A percentile compares a stretch with the other conserved stretches of the same genome.
Evolutionary conservation across 2,888 invertebrate genomes (phyloP).

Genomic region (Ormyrus nitidulus): DNA sequence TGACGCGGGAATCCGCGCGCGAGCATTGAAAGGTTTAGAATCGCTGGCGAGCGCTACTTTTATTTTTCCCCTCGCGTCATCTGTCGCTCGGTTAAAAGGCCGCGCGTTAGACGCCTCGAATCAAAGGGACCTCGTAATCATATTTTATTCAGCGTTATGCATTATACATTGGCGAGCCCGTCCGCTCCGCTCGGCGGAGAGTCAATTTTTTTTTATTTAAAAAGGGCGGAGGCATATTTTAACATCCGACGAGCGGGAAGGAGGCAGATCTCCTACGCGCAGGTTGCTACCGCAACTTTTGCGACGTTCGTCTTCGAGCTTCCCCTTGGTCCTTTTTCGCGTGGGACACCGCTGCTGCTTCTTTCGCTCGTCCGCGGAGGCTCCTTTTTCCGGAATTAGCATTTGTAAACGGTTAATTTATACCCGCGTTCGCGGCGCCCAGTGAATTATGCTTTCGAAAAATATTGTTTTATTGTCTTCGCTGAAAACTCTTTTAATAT

Average conservation of each 20-base stretch:
- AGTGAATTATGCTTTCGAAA: slow-evolving; percentile 25
- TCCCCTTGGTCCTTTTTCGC: not conserved
- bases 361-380: not conserved
- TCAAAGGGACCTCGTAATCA: slow-evolving; percentile 69
- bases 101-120: slow-evolving; percentile 62
- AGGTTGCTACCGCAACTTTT: slow-evolving; percentile 24
- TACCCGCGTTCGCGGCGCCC: not conserved
- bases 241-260: not conserved
- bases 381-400: slow-evolving; percentile 29
- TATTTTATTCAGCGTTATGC: slow-evolving; percentile 69
- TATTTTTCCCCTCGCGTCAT: not conserved
- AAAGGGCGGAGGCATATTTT: slow-evolving; percentile 37
- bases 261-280: not conserved
- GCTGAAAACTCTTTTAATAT: slow-evolving; percentile 4
- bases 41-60: not conserved
- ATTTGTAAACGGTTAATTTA: slow-evolving; percentile 35
- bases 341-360: not conserved
- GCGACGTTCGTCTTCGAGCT: slow-evolving; percentile 35
- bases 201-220: slow-evolving; percentile 36
- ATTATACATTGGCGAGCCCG: slow-evolving; percentile 65
- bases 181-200: slow-evolving; percentile 49
- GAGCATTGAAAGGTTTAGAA: slow-evolving; percentile 42
- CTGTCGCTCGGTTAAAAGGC: slow-evolving; percentile 15
- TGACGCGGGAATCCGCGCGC: not conserved
- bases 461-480: slow-evolving; percentile 41